Conservation (phyloP, 2,888 invertebrate species). For the Heliconius ismenius region DNA sequence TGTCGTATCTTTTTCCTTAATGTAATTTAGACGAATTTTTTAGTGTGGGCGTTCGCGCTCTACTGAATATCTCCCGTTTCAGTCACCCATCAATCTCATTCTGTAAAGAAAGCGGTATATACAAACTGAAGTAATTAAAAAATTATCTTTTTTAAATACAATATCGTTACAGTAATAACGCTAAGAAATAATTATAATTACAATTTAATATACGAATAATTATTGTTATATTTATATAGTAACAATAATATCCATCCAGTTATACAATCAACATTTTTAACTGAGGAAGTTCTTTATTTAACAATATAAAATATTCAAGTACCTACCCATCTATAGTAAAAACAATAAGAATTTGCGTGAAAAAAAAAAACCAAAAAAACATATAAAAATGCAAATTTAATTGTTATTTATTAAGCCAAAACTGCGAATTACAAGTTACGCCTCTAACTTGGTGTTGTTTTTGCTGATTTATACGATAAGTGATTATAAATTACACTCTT, state of each 20-base stretch:
- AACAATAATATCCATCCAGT: too few relatives aligned
- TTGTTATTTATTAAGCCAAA: conserved; percentile 3
- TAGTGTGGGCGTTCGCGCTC: neutral
- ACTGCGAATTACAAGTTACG: conserved; percentile 24
- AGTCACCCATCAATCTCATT: neutral
- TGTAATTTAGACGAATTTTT: conserved; percentile 2
- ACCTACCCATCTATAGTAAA: neutral
- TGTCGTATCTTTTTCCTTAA: conserved; percentile 1
- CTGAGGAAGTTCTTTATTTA: conserved; percentile 7
- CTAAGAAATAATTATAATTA: neutral
- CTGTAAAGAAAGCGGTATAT: neutral
- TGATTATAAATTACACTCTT: conserved; percentile 38
- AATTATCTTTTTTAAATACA: neutral
- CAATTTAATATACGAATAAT: neutral
- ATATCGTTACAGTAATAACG: neutral
- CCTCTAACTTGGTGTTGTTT: conserved; percentile 35
- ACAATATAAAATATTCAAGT: neutral
- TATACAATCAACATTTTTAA: neutral
- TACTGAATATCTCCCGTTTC: neutral
- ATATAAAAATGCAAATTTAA: neutral
- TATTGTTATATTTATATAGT: neutral
- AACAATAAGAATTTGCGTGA: neutral
- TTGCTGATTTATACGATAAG: conserved; percentile 38
- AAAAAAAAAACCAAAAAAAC: neutral
- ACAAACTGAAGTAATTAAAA: neutral